Evolutionary conservation across 2,113 vertebrate genomes (phyloP).

Genomic region (Nothobranchius furzeri): DNA sequence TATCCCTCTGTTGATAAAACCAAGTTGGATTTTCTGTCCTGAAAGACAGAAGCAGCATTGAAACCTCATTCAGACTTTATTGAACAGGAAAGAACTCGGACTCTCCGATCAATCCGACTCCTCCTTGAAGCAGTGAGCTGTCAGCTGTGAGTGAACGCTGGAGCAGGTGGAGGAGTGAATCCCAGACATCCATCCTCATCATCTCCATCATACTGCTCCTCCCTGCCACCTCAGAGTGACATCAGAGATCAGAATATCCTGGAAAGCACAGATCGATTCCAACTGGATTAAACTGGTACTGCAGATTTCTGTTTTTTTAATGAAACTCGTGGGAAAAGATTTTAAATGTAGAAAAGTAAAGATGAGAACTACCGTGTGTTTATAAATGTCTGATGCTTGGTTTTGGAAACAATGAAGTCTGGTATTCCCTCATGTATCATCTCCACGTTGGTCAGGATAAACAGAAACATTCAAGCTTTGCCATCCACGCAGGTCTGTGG

Average conservation of each 20-base stretch:
- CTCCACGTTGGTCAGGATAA: too few relatives aligned
- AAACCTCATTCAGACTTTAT: neutral
- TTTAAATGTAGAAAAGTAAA: too few relatives aligned
- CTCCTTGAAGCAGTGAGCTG: neutral
- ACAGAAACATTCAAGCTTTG: too few relatives aligned
- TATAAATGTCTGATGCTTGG: too few relatives aligned
- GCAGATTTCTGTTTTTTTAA: too few relatives aligned
- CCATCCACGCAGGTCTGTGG: too few relatives aligned
- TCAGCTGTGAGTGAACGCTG: neutral
- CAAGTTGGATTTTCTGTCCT: neutral
- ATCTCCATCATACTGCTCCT: neutral
- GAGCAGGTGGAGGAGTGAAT: neutral
- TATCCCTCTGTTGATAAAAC: neutral
- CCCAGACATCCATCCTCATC: conserved; percentile 19
- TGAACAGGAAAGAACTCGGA: neutral
- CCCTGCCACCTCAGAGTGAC: neutral
- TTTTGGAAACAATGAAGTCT: too few relatives aligned
- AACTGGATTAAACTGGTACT: neutral
- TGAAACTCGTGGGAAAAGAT: too few relatives aligned
- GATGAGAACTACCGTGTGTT: too few relatives aligned
- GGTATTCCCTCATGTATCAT: too few relatives aligned
- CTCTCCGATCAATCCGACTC: neutral
- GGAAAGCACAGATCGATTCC: neutral
- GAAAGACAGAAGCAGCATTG: conserved; percentile 5
- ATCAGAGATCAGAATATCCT: neutral